Conservation (phyloP, 2,797 vertebrate genomes). For the Takifugu ocellatus region DNA sequence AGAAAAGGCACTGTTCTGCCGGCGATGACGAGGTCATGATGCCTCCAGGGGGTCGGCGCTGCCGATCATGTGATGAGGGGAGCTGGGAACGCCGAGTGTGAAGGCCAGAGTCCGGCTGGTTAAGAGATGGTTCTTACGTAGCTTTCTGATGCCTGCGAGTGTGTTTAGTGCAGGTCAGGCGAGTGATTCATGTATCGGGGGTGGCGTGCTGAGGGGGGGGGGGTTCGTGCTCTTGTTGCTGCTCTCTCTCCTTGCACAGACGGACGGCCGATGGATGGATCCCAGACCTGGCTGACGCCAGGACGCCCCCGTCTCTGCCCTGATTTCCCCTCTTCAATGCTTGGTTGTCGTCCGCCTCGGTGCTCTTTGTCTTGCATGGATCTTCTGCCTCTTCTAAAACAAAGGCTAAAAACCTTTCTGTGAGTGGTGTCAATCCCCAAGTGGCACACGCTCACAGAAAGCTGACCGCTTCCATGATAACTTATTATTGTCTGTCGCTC, state of each 20-base stretch:
- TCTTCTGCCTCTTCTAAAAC: background rate
- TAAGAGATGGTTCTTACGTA: too few relatives aligned
- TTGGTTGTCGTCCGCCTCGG: background rate
- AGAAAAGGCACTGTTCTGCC: constrained; percentile 7
- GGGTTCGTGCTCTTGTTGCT: too few relatives aligned
- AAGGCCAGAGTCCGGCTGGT: too few relatives aligned
- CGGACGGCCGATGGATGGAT: too few relatives aligned
- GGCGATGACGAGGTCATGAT: background rate
- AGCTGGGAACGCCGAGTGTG: too few relatives aligned
- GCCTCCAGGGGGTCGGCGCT: too few relatives aligned
- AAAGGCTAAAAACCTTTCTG: constrained; percentile 3
- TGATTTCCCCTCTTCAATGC: background rate
- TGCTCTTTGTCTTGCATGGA: background rate
- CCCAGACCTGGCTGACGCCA: too few relatives aligned
- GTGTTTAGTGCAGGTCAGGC: too few relatives aligned
- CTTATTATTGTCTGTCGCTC: constrained; percentile 58
- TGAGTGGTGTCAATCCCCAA: constrained; percentile 10
- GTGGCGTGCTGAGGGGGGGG: too few relatives aligned
- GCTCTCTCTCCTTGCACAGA: constrained; percentile 1
- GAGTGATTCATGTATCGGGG: too few relatives aligned
- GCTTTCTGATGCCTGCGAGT: too few relatives aligned
- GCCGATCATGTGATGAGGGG: too few relatives aligned
- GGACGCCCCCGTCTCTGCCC: background rate
- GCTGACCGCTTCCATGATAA: constrained; percentile 26
- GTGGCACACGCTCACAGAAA: constrained; percentile 18